Percentiles rank a stretch among this genome's conserved stretches.
Conservation (phyloP, 2,888 invertebrate genomes). For the Scaptomyza tumidula region DNA sequence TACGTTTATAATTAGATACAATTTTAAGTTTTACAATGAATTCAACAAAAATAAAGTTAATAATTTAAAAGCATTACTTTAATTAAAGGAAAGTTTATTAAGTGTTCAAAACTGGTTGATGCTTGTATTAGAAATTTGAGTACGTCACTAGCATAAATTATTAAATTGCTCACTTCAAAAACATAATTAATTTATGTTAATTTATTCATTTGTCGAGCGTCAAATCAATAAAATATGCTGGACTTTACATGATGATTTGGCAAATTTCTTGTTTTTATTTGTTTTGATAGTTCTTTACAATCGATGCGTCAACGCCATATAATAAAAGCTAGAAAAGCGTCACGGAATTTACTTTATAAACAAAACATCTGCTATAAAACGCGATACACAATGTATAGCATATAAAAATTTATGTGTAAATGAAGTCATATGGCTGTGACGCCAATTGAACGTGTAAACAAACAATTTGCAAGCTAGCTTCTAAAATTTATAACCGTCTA, state of each 20-base stretch:
- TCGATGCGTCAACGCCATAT: slow-evolving; percentile 4
- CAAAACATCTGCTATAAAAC: slow-evolving; percentile 27
- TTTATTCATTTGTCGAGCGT: slow-evolving; percentile 15
- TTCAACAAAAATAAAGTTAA: no score
- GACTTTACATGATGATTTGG: slow-evolving; percentile 28
- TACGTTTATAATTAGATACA: neutral
- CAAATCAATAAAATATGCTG: slow-evolving; percentile 14
- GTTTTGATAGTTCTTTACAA: slow-evolving; percentile 12
- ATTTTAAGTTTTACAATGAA: no score
- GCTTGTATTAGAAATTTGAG: neutral
- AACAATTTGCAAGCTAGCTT: slow-evolving; percentile 48
- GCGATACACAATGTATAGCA: slow-evolving; percentile 7
- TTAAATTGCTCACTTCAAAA: neutral
- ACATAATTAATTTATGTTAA: slow-evolving; percentile 34
- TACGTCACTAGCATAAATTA: slow-evolving; percentile 14
- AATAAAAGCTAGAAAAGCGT: slow-evolving; percentile 36
- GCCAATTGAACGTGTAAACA: slow-evolving; percentile 66
- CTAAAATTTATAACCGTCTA: slow-evolving; percentile 10
- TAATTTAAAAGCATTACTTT: neutral
- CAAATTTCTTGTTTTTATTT: slow-evolving; percentile 10
- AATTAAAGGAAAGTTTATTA: neutral
- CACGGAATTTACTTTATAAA: slow-evolving; percentile 52
- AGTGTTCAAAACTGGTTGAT: slow-evolving; percentile 16
- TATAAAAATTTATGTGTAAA: slow-evolving; percentile 23
- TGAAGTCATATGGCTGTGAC: slow-evolving; percentile 56